Evolutionary conservation across 2,888 invertebrate species (phyloP).

Genomic region (Leucophenga montana): DNA sequence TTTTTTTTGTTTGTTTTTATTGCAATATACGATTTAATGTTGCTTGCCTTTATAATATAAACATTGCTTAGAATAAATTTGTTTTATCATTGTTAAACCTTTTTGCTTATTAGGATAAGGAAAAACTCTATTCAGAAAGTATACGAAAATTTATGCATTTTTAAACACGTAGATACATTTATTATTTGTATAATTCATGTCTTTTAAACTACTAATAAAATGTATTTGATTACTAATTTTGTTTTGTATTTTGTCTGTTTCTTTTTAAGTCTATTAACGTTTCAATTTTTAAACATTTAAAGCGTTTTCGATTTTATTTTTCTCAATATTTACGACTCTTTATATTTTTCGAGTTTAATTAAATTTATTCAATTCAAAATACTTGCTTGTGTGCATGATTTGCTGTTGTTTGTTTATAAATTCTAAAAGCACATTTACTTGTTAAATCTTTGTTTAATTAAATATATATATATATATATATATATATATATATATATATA

Average conservation of each 20-base stretch:
- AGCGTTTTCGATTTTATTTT: slow-evolving; percentile 52
- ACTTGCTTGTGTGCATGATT: not conserved
- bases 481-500: slow-evolving; percentile 29
- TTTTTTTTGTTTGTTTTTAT: not conserved
- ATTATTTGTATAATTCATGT: slow-evolving; percentile 6
- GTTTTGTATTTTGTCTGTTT: slow-evolving; percentile 22
- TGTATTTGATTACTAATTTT: slow-evolving; percentile 14
- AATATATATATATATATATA: slow-evolving; percentile 7
- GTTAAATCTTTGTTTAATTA: slow-evolving; percentile 30
- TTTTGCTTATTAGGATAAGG: not conserved
- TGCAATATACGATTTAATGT: not conserved
- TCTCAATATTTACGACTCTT: slow-evolving; percentile 3
- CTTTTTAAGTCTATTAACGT: slow-evolving; percentile 60
- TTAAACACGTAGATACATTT: not conserved
- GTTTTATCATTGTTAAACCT: not conserved
- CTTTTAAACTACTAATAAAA: slow-evolving; percentile 13
- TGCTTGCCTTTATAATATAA: slow-evolving; percentile 1
- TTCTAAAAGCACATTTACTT: slow-evolving; percentile 27
- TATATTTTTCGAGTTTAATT: not conserved
- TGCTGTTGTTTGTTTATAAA: slow-evolving; percentile 14
- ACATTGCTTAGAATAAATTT: not conserved
- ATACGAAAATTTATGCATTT: no score
- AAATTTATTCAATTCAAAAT: slow-evolving; percentile 34
- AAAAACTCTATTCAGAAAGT: no score
- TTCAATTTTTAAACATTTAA: slow-evolving; percentile 65